A percentile compares a stretch with the other conserved stretches of the same genome.
Conservation (phyloP, 2,113 vertebrate genomes). For the Dipodomys stephensi region DNA sequence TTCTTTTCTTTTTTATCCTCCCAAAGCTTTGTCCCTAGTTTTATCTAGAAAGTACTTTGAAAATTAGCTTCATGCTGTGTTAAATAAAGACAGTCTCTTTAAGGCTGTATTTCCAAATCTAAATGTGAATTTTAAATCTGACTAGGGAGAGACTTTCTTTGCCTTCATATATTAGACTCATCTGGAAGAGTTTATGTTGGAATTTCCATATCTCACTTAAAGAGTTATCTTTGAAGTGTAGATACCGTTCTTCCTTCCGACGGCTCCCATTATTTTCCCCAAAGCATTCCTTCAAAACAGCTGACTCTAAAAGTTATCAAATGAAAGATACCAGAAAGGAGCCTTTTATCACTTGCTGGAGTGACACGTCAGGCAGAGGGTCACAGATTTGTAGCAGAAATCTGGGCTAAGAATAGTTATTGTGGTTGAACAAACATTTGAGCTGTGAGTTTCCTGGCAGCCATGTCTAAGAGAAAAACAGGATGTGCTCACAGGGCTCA, state of each 20-base stretch:
- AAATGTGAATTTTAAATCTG: conserved; percentile 59
- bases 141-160: neutral
- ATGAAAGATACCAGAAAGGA: neutral
- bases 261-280: neutral
- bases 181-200: conserved; percentile 28
- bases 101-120: conserved; percentile 42
- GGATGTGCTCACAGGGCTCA: neutral
- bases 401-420: neutral
- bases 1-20: neutral
- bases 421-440: neutral
- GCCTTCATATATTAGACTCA: neutral
- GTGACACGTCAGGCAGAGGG: neutral
- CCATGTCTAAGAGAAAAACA: conserved; percentile 37
- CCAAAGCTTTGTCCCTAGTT: conserved; percentile 41
- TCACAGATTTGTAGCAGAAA: neutral
- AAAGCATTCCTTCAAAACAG: conserved; percentile 27
- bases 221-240: conserved; percentile 43
- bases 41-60: conserved; percentile 48
- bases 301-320: conserved; percentile 10
- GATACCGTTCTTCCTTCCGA: neutral
- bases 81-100: conserved; percentile 54
- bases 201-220: conserved; percentile 49
- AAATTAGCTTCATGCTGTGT: conserved; percentile 52
- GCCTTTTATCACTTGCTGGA: neutral
- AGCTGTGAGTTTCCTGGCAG: conserved; percentile 50